Percentiles rank a stretch among this genome's conserved stretches.
These are phyloP conservation scores for Ispidina picta DNA, from an alignment of 2,797 vertebrate species.

Conservation along the genomic window DNA sequence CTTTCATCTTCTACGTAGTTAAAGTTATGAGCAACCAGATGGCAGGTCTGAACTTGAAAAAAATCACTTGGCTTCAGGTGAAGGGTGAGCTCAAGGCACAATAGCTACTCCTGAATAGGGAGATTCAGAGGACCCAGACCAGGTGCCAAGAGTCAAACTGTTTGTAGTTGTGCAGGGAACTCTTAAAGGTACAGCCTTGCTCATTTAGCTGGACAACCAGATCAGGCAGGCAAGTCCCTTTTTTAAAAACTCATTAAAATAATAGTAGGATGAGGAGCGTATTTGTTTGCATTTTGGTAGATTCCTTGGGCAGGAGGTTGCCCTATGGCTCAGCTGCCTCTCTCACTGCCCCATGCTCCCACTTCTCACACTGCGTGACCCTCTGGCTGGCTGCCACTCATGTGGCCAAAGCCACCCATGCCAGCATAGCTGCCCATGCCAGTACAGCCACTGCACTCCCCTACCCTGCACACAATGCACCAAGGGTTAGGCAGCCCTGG, in stretches of 20 bases:
- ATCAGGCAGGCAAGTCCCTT: not conserved
- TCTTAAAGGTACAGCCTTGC: not conserved
- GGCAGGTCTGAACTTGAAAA: not conserved
- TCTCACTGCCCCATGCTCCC: not conserved
- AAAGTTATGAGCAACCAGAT: not conserved
- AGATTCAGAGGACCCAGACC: slow-evolving; percentile 4
- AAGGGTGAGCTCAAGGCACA: not conserved
- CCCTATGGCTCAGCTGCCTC: not conserved
- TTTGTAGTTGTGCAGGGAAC: not conserved
- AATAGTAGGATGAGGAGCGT: not conserved
- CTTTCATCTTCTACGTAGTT: not conserved
- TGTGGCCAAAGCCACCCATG: not conserved
- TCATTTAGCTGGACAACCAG: not conserved
- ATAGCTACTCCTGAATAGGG: not conserved
- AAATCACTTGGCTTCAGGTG: not conserved
- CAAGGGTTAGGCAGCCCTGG: not conserved
- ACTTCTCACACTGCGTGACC: not conserved
- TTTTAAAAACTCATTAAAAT: not conserved
- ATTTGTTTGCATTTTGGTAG: not conserved
- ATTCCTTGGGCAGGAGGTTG: not conserved
- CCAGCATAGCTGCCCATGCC: not conserved
- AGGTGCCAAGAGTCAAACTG: not conserved
- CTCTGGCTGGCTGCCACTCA: not conserved
- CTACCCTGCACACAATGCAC: not conserved
- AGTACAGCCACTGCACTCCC: accelerated